Evolutionary conservation across 2,797 vertebrate genomes (phyloP), one percentile per base, ranked within the genome.

Genomic region (Aplochiton taeniatus): DNA sequence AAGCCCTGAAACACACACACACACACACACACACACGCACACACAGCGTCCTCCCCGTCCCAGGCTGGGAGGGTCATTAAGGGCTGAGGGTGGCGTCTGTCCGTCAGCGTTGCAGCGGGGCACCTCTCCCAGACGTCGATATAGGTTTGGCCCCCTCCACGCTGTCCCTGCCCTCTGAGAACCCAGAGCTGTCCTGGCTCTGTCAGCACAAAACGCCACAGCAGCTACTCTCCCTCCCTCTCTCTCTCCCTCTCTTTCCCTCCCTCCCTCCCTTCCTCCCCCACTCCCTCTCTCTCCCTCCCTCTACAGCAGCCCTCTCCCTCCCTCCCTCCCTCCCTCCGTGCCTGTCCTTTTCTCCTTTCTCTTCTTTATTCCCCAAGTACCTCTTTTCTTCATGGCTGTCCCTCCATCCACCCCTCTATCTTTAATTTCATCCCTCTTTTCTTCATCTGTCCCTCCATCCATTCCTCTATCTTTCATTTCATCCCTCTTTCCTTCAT

Each of bases 201-300:
- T 69, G 82, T 91, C 90, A 91, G 90, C 90, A 88, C 81, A 90
- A 92, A 89, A n/a, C n/a, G 75, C 31, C 31, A 2, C 31, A 85
- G 70, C 83, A 88, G 87, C 80, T 77, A 80, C 87, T 19, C 42
- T 47, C 44, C 45, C 18, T 13, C 76, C 60, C 46, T 42, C 14
- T 8, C n/a, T 65, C 63, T 13, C 53, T 49, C 41, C 58, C 77
- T 68, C 58, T 9, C 31, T 6, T 6, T 31, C 31, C 31, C 31
- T 31, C 31, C 31, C 31, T 31, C 46, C 13, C 46, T 48, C 46
- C 46, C 13, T 1, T 6, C 31, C 31, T 48, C 46, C 46, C 13
- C 3, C 13, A 2, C 46, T 48, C 46, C 13, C 46, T 14, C 46
- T 8, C 13, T 14, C 46, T 53, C 50, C 41, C 45, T 41, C 19